A percentile compares a stretch with the other conserved stretches of the same genome.
These are phyloP conservation scores for Pygoscelis adeliae DNA, from an alignment of 2,113 vertebrate genomes.

Conservation along the genomic window DNA sequence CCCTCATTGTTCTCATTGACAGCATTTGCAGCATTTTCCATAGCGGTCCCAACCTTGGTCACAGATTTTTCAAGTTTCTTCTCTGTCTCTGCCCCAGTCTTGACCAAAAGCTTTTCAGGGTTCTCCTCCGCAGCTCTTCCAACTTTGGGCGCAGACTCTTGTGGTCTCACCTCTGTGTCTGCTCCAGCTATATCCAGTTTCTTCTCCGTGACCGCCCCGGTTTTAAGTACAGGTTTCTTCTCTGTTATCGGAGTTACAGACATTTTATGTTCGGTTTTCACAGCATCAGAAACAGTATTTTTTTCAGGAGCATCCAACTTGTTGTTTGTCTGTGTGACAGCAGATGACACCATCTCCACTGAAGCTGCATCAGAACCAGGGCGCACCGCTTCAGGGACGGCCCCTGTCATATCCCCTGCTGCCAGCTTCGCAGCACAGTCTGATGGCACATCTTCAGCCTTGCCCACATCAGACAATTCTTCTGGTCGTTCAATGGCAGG, in stretches of 20 bases:
- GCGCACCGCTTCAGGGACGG: not conserved
- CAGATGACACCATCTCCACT: not conserved
- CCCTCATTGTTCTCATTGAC: not conserved
- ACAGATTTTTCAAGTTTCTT: not conserved
- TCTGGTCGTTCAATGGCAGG: not conserved
- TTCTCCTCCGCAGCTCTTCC: not conserved
- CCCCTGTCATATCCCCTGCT: not conserved
- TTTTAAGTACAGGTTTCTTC: not conserved
- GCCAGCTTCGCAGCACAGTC: not conserved
- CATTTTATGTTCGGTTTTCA: fast-evolving
- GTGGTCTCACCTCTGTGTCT: not conserved
- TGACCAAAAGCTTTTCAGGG: not conserved
- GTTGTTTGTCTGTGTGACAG: not conserved
- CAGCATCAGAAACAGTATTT: not conserved
- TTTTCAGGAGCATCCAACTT: not conserved
- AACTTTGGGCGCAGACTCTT: not conserved
- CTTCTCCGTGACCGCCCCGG: fast-evolving
- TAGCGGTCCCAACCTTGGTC: not conserved
- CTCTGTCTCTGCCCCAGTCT: not conserved
- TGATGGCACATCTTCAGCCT: not conserved
- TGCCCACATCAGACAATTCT: not conserved
- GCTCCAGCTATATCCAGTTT: not conserved
- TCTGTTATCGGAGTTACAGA: fast-evolving
- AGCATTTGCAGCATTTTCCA: not conserved
- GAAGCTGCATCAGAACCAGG: not conserved